Evolutionary conservation across 2,888 invertebrate species (phyloP), one percentile per base, ranked within the genome.

Genomic region (Chymomyza fuscimana): DNA sequence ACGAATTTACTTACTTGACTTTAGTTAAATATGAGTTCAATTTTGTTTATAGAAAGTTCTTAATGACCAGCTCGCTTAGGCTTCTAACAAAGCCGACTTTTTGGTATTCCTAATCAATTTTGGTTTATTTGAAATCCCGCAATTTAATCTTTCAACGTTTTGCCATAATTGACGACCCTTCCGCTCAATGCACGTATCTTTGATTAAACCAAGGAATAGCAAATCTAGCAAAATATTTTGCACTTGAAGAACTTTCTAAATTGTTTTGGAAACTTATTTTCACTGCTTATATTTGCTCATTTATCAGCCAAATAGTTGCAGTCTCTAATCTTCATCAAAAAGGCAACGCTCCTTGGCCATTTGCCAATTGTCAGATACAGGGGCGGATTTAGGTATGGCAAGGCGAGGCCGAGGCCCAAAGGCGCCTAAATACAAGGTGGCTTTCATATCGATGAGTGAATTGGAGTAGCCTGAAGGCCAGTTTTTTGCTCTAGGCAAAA

Each of bases 251-350:
- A 36, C n/a, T 29, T 52, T n/a, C 15, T 52, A 16, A 52, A 51
- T 72, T 25, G 19, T 7, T 15, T 62, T 32, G 46, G 15, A 70
- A 29, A 36, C 63, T 51, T 75, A 65, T 75, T 65, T 66, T 32
- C 66, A n/a, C 73, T 50, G 73, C 70, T 73, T 69, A 72, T 72
- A 78, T 71, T 79, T 73, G 69, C 63, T 52, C 80, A 79, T 76
- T 79, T 79, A 78, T 78, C 80, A 77, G 74, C 22, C 62, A 69
- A 79, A 78, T 77, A 77, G 74, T 77, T 79, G 69, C 51, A 62
- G 67, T 76, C 76, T 68, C 77, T 80, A 83, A 87, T 87, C 87
- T 83, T 65, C 85, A 83, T 85, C 79, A 62, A 40, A 70, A 46
- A 46, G 40, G 40, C 40, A 46, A 46, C 40, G 40, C 40, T 46